phyloP scores from a whole-genome alignment of 1,140 invertebrate species.

The Drosophila athabasca region DNA sequence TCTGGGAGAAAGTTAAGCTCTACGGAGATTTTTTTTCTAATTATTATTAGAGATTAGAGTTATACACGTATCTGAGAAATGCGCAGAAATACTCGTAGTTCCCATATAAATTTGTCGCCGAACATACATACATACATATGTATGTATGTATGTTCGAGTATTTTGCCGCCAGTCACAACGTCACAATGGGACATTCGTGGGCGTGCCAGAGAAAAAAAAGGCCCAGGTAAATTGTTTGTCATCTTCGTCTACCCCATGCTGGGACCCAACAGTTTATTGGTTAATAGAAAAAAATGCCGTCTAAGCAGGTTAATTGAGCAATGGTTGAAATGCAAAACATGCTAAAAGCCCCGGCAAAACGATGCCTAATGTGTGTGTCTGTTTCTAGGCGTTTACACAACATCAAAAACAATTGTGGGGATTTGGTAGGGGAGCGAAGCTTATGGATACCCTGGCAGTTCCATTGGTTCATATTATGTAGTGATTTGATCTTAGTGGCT shows the following conservation, averaged over 20 bases:
- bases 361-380: conserved; percentile 49
- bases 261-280: conserved; percentile 60
- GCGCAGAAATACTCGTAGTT: conserved; percentile 25
- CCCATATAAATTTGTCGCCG: conserved; percentile 59
- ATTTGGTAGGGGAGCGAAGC: conserved; percentile 4
- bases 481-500: too few relatives aligned
- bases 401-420: conserved; percentile 15
- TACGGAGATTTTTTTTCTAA: conserved; percentile 46
- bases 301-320: conserved; percentile 74
- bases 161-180: conserved; percentile 48
- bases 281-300: conserved; percentile 45
- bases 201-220: conserved; percentile 39
- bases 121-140: too few relatives aligned
- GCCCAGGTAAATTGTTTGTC: conserved; percentile 42
- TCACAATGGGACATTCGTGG: conserved; percentile 61
- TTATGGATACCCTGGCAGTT: too few relatives aligned
- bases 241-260: conserved; percentile 19
- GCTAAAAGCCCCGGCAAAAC: conserved; percentile 38
- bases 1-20: conserved; percentile 55
- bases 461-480: too few relatives aligned
- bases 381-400: conserved; percentile 57
- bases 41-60: conserved; percentile 43
- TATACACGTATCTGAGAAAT: conserved; percentile 18
- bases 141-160: too few relatives aligned
- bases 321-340: conserved; percentile 71